phyloP scores from a whole-genome alignment of 2,113 vertebrate species.

The Oncorhynchus kisutch region DNA sequence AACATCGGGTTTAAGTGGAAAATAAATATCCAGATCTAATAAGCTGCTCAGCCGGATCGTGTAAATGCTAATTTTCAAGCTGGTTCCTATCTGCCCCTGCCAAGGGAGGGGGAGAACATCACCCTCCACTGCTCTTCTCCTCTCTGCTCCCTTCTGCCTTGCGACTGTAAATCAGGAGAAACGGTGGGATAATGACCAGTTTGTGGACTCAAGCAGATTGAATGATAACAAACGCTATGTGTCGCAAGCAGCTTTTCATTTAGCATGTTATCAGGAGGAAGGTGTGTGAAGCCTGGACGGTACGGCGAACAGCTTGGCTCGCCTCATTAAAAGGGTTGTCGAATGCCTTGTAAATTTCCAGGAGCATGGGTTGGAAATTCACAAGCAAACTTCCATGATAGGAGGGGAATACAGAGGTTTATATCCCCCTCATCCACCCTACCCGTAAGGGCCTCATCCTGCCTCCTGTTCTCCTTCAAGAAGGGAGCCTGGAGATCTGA shows the following conservation, averaged over 20 bases:
- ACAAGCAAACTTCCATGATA: conserved; percentile 90
- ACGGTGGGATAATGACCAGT: conserved; percentile 98
- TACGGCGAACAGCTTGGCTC: conserved; percentile 63
- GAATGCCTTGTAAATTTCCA: conserved; percentile 64
- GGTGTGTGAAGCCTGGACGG: conserved; percentile 17
- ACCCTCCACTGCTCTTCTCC: conserved; percentile 75
- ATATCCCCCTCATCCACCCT: conserved; percentile 77
- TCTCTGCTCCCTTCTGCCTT: conserved; percentile 81
- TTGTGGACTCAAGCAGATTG: conserved; percentile 96
- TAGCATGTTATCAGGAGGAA: conserved; percentile 89
- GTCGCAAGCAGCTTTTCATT: conserved; percentile 88
- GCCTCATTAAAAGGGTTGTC: conserved; percentile 72
- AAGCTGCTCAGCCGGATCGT: conserved; percentile 97
- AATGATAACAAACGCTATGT: conserved; percentile 95
- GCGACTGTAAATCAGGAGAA: conserved; percentile 95
- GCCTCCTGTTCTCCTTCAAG: conserved; percentile 44
- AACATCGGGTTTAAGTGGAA: conserved; percentile 95
- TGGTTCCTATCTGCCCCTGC: conserved; percentile 89
- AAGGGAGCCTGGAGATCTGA: conserved; percentile 57
- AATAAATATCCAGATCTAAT: conserved; percentile 99
- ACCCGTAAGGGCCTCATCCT: conserved; percentile 80
- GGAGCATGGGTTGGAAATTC: conserved; percentile 71
- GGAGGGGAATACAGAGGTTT: conserved; percentile 79
- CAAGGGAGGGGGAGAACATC: conserved; percentile 85
- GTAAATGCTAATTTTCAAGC: conserved; percentile 98